A percentile compares a stretch with the other conserved stretches of the same genome.
Conservation (phyloP, 2,888 invertebrate species). For the Leptinotarsa rubiginosa region DNA sequence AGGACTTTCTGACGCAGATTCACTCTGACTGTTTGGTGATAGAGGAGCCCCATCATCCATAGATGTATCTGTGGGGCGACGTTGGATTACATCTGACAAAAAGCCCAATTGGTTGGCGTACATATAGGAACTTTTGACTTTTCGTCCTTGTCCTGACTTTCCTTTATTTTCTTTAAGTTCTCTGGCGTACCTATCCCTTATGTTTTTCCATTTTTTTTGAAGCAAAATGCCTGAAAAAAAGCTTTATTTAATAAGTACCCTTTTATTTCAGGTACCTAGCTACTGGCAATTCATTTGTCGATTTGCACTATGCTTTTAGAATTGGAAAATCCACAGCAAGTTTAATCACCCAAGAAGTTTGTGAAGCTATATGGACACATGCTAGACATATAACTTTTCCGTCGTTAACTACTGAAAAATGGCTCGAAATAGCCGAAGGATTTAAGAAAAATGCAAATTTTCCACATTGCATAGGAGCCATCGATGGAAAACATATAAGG, state of each 20-base stretch:
- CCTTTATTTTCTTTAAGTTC: constrained; percentile 2
- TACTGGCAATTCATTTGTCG: constrained; percentile 32
- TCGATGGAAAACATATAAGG: constrained; percentile 28
- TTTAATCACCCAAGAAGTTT: constrained; percentile 39
- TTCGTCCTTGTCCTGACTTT: not conserved
- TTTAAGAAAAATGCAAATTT: constrained; percentile 28
- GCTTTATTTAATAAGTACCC: too few species aligned
- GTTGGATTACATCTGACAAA: constrained; percentile 27
- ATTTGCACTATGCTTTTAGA: constrained; percentile 33
- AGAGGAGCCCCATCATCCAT: constrained; percentile 29
- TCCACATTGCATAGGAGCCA: constrained; percentile 26
- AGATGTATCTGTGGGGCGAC: constrained; percentile 32
- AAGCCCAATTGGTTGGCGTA: constrained; percentile 36
- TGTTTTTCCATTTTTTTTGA: constrained; percentile 22
- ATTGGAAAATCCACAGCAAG: too few species aligned
- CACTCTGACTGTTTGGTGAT: constrained; percentile 8
- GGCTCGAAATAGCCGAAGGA: constrained; percentile 21
- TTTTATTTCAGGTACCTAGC: constrained; percentile 25
- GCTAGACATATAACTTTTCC: constrained; percentile 31
- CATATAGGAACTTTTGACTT: not conserved
- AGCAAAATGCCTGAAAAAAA: not conserved
- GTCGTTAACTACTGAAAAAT: constrained; percentile 24
- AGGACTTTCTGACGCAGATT: constrained; percentile 24
- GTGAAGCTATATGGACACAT: constrained; percentile 40
- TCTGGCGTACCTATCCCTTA: constrained; percentile 23